Base-by-base conservation (phyloP, 2,113 vertebrate genomes). In the Tapirus terrestris region DNA sequence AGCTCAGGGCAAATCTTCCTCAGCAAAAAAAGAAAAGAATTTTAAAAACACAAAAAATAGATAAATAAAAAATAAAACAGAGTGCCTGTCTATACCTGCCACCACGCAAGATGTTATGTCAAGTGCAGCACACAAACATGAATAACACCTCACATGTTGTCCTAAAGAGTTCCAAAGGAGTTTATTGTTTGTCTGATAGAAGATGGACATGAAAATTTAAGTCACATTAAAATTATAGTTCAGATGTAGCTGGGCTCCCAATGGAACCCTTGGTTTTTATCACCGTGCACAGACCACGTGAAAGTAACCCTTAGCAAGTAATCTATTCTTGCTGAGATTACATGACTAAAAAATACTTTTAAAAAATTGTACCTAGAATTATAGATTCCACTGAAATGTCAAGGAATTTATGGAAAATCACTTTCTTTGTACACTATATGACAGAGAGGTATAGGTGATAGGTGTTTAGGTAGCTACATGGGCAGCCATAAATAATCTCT, bases 371-470 rank as follows among this genome's bases (percentile, higher is more conserved):
- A 84, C 39, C 8, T 0, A 31, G 21, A 86, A 75, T 83, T 79
- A 70, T 10, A 77, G 29, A 63, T 85, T 72, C 51, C 82, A 25
- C 56, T 86, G 43, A 91, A 97, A 96, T 73, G 17, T 94, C n/a
- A 87, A 75, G 2, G 18, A 83, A 79, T 87, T 83, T 39, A 68
- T 6, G 27, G n/a, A 82, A 90, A 61, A 76, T 31, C 18, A 61
- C 75, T 96, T 76, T 23, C 31, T 21, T 67, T 43, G 25, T 21
- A 84, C 5, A 80, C 25, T 4, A 6, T n/a, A 43, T 68, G 25
- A 56, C 4, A 72, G 6, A 33, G 29, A 21, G 61, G 27, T 80
- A 58, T 20, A 65, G 7, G 45, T 53, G 14, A 39, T 27, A 67
- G 9, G 27, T 89, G 39, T 56, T 90, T 20, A 92, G 75, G 39